These are phyloP conservation scores for Anser brachyrhynchus DNA, from an alignment of 2,113 vertebrate genomes.

Conservation along the genomic window DNA sequence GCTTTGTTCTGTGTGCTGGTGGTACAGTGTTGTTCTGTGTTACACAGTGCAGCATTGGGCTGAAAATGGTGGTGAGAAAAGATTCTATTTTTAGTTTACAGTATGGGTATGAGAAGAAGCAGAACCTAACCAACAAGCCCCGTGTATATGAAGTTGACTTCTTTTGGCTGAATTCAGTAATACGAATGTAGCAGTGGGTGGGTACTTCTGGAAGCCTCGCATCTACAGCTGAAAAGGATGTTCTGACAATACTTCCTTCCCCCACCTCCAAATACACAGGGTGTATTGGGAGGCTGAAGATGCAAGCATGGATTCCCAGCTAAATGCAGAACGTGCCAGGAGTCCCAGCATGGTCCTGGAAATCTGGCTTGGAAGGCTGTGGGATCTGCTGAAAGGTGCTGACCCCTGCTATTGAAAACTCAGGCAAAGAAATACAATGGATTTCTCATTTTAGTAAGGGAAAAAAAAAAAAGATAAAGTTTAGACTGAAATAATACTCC, in stretches of 20 bases:
- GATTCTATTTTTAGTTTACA: not conserved
- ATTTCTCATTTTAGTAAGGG: not conserved
- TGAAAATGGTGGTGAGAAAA: not conserved
- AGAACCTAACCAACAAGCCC: not conserved
- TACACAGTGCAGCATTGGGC: not conserved
- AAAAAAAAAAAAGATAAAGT: not conserved
- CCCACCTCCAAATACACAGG: not conserved
- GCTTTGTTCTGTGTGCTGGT: not conserved
- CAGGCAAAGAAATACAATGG: not conserved
- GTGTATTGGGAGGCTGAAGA: not conserved
- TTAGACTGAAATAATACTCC: not conserved
- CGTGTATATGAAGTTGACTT: not conserved
- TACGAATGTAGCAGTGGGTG: not conserved
- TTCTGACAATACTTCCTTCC: not conserved
- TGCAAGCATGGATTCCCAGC: conserved; percentile 1
- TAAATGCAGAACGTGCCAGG: not conserved
- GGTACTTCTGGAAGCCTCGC: not conserved
- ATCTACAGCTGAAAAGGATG: not conserved
- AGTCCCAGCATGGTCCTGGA: not conserved
- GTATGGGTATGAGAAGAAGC: not conserved
- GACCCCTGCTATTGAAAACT: not conserved
- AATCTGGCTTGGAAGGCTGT: not conserved
- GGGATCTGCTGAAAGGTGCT: not conserved
- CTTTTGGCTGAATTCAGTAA: not conserved
- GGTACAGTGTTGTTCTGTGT: not conserved